Conservation (phyloP, 2,113 vertebrate species). For the Eudyptes chrysolophus region DNA sequence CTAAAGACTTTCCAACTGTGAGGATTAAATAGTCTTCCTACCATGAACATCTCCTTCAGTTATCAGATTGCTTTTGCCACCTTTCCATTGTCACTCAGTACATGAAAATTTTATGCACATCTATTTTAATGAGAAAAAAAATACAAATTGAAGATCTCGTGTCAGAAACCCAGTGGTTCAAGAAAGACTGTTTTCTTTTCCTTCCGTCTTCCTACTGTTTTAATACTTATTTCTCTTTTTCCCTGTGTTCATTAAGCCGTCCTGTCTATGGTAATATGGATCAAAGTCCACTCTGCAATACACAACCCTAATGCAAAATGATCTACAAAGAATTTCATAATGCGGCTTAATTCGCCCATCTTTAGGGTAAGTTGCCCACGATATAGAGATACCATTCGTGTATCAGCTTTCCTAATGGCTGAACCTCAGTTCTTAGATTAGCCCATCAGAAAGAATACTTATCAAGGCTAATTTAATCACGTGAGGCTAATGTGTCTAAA, state of each 20-base stretch:
- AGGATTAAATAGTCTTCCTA: not conserved
- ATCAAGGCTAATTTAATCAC: not conserved
- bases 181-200: not conserved
- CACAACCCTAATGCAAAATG: not conserved
- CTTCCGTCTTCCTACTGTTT: not conserved
- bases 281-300: not conserved
- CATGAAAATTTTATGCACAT: not conserved
- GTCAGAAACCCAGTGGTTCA: not conserved
- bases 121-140: not conserved
- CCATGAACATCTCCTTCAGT: not conserved
- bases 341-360: not conserved
- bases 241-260: not conserved
- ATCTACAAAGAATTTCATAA: not conserved
- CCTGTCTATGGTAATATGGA: not conserved
- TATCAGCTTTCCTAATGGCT: not conserved
- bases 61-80: not conserved
- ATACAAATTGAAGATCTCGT: not conserved
- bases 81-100: not conserved
- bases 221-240: not conserved
- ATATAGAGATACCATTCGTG: not conserved
- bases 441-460: constrained; percentile 1
- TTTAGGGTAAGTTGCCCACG: not conserved
- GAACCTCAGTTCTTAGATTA: not conserved
- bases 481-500: not conserved
- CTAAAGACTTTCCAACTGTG: not conserved